These are phyloP conservation scores for Euura saliciscinereae DNA, from an alignment of 1,140 invertebrate genomes.

Conservation along the genomic window DNA sequence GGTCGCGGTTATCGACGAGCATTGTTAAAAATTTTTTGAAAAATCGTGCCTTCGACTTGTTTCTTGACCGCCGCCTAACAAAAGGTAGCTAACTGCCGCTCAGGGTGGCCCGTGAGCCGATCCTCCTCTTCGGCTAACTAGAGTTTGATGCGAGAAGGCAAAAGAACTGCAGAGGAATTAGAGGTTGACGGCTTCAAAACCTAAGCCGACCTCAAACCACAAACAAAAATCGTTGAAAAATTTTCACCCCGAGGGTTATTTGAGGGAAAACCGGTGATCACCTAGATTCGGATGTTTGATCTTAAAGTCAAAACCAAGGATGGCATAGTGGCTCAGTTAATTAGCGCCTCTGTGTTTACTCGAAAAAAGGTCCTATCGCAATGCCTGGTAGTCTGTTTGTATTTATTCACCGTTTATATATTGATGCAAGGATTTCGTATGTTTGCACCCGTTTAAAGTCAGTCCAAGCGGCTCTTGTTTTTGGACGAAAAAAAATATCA, in stretches of 20 bases:
- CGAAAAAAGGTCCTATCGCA: background rate
- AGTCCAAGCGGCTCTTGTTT: background rate
- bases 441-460: background rate
- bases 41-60: conserved; percentile 26
- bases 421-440: conserved; percentile 1
- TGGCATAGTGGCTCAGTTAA: background rate
- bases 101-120: conserved; percentile 10
- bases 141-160: conserved; percentile 44
- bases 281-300: background rate
- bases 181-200: conserved; percentile 24
- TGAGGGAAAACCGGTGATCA: conserved; percentile 9
- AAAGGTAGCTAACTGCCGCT: conserved; percentile 31
- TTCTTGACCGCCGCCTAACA: conserved; percentile 20
- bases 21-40: conserved; percentile 42
- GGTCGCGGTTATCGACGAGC: conserved; percentile 43
- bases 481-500: background rate
- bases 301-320: background rate
- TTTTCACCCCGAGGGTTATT: conserved; percentile 14
- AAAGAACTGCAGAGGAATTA: conserved; percentile 28
- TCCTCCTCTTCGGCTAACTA: conserved; percentile 40
- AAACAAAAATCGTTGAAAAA: conserved; percentile 18
- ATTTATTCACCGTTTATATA: background rate
- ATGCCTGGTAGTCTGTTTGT: background rate
- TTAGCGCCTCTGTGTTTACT: background rate
- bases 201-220: background rate